A percentile compares a stretch with the other conserved stretches of the same genome.
Evolutionary conservation across 2,113 vertebrate genomes (phyloP).

Genomic region (Oostethus manadensis): DNA sequence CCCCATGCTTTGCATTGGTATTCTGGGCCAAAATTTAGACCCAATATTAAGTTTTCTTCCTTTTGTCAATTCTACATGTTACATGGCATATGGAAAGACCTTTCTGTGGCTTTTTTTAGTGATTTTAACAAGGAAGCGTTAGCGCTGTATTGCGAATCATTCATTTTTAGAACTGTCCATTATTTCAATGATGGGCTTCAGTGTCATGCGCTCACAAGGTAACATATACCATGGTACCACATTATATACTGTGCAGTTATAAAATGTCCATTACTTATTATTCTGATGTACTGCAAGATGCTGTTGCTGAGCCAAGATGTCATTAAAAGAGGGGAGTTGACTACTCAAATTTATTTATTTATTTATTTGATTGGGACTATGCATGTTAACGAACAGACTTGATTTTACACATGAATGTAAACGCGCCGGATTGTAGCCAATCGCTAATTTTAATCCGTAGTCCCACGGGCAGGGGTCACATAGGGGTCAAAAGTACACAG

Average conservation of each 20-base stretch:
- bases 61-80: conserved; percentile 11
- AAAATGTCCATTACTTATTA: neutral
- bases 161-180: neutral
- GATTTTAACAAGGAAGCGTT: neutral
- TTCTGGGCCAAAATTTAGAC: neutral
- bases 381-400: too few relatives aligned
- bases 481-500: too few relatives aligned
- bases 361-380: too few relatives aligned
- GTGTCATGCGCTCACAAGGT: too few relatives aligned
- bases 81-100: neutral
- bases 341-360: too few relatives aligned
- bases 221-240: too few relatives aligned
- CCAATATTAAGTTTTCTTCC: neutral
- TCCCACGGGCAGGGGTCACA: too few relatives aligned
- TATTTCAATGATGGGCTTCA: neutral
- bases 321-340: neutral
- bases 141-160: neutral
- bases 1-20: neutral
- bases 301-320: neutral
- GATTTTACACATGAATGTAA: too few relatives aligned
- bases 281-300: neutral
- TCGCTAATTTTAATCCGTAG: too few relatives aligned
- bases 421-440: too few relatives aligned
- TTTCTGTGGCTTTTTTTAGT: neutral
- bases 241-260: too few relatives aligned